Conservation (phyloP, 2,113 vertebrate genomes). For the Naja naja region DNA sequence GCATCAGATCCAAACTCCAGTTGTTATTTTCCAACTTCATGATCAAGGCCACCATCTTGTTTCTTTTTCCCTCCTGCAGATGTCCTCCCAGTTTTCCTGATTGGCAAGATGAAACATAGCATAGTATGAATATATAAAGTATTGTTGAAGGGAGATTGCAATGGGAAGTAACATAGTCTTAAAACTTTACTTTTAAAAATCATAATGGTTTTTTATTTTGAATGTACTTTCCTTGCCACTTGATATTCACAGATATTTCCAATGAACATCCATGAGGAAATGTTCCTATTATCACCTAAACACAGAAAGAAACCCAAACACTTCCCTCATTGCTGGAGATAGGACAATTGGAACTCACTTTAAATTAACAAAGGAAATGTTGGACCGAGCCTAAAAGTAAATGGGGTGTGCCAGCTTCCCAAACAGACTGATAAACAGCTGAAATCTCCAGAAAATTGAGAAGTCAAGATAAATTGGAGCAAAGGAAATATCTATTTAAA, state of each 20-base stretch:
- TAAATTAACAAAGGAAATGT: neutral
- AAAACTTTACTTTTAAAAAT: neutral
- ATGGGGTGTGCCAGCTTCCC: neutral
- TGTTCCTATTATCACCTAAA: neutral
- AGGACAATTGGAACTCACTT: neutral
- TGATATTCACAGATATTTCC: neutral
- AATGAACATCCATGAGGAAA: neutral
- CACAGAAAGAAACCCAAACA: neutral
- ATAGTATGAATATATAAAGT: neutral
- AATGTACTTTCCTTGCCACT: neutral
- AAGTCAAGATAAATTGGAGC: neutral
- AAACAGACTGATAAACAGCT: neutral
- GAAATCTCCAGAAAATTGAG: neutral
- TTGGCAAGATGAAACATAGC: neutral
- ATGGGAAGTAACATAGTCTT: neutral
- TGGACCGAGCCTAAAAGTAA: neutral
- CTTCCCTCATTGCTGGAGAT: neutral
- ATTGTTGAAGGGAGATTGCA: neutral
- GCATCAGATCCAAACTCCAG: neutral
- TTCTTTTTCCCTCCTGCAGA: neutral
- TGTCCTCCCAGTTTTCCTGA: neutral
- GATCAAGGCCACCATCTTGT: neutral
- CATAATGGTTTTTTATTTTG: neutral
- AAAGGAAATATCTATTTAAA: neutral
- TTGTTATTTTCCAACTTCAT: neutral